Evolutionary conservation across 2,888 invertebrate genomes (phyloP).

Genomic region (Keiferia lycopersicella): DNA sequence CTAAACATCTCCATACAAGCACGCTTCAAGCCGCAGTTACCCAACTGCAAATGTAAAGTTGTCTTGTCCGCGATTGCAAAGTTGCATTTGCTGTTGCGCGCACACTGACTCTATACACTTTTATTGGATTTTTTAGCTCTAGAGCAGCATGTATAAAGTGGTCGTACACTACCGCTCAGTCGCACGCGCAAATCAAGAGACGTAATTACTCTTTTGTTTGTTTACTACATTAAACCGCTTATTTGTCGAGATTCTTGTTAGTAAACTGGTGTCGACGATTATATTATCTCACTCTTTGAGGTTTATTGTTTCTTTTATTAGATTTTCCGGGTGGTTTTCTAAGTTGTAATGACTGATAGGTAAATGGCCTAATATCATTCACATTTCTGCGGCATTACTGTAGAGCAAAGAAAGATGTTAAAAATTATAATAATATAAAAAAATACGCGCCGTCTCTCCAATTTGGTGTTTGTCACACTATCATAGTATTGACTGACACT

Average conservation of each 20-base stretch:
- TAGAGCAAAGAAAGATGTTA: too few species aligned
- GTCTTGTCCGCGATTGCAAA: conserved; percentile 51
- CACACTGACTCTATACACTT: neutral
- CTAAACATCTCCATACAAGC: neutral
- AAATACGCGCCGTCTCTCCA: too few species aligned
- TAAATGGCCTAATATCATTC: neutral
- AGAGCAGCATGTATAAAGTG: conserved; percentile 36
- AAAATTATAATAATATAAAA: too few species aligned
- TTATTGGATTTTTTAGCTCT: neutral
- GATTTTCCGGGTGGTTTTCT: conserved; percentile 20
- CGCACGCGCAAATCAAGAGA: conserved; percentile 69
- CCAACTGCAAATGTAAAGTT: neutral
- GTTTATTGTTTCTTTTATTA: conserved; percentile 14
- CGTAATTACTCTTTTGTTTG: conserved; percentile 72
- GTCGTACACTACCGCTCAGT: conserved; percentile 67
- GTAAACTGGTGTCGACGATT: conserved; percentile 6
- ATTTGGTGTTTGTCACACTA: too few species aligned
- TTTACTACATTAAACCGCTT: conserved; percentile 34
- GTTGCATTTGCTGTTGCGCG: conserved; percentile 31
- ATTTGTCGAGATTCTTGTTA: conserved; percentile 32
- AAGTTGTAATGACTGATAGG: neutral
- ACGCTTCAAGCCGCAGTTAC: neutral
- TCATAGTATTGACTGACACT: too few species aligned
- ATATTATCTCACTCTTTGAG: neutral
- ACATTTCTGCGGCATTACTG: too few species aligned